These are phyloP conservation scores for Trichogramma dendrolimi DNA, from an alignment of 2,888 invertebrate genomes.

Conservation along the genomic window DNA sequence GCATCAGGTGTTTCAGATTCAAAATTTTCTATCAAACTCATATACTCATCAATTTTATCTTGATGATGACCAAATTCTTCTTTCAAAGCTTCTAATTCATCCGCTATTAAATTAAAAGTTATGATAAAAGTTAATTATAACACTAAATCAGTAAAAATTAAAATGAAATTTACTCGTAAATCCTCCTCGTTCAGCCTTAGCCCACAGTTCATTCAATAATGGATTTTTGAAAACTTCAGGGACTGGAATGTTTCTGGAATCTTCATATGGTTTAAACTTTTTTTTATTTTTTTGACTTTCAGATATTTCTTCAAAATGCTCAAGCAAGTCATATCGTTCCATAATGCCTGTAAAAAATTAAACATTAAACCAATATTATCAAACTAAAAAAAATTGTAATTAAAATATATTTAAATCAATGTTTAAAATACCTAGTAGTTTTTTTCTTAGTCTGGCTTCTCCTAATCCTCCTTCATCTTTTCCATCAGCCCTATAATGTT, in stretches of 20 bases:
- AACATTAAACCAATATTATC: conserved; percentile 2
- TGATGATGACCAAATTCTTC: conserved; percentile 91
- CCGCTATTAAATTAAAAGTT: conserved; percentile 52
- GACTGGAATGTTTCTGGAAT: conserved; percentile 49
- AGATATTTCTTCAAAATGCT: conserved; percentile 71
- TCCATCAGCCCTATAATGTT: conserved; percentile 76
- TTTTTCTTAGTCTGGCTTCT: conserved; percentile 75
- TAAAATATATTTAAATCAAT: not conserved
- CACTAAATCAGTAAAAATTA: not conserved
- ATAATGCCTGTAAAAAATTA: conserved; percentile 60
- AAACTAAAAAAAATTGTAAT: not conserved
- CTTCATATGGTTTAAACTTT: conserved; percentile 55
- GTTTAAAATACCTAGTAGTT: conserved; percentile 60
- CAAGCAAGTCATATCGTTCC: conserved; percentile 73
- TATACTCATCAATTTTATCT: conserved; percentile 87
- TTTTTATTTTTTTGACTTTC: conserved; percentile 57
- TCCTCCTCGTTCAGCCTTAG: conserved; percentile 82
- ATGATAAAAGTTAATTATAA: not conserved
- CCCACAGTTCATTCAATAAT: conserved; percentile 84
- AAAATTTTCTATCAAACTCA: conserved; percentile 70
- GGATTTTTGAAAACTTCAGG: conserved; percentile 84
- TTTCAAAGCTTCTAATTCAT: conserved; percentile 75
- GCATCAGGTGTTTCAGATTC: conserved; percentile 58
- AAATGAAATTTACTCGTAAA: conserved; percentile 59
- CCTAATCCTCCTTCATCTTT: conserved; percentile 82